Evolutionary conservation across 2,797 vertebrate genomes (phyloP), one percentile per base, ranked within the genome.

Genomic region (Todus mexicanus): DNA sequence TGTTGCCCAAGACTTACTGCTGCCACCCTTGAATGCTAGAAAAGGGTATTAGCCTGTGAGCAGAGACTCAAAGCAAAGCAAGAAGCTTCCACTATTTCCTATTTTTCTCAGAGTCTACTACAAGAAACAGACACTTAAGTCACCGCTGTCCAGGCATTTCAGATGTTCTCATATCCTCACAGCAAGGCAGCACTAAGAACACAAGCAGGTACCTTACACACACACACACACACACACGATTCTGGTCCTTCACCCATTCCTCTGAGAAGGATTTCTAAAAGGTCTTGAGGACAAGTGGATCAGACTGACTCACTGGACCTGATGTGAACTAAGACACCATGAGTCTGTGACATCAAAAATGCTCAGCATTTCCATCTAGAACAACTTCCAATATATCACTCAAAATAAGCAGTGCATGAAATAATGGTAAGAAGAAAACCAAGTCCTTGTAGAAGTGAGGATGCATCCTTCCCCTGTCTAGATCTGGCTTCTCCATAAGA

Each of bases 1-100:
- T 1, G 1, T 15, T 31, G 20, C 20, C 10, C 1, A 9, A 25
- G 29, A 21, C 33, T 26, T 43, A 37, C 2, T 10, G 5, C 42
- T n/a, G n/a, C 21, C 23, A 13, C 15, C 27, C 7, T 4, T 5
- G 4, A 23, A 22, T 11, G 23, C 47, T 38, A n/a, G 47, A 54
- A 10, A 22, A 7, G 1, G 9, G 4, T 6, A n/a, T 18, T 37
- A 64, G 21, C 21, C 42, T 38, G 5, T 8, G 18, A 48, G 23
- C 12, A 1, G 5, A 79, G 17, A 20, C 47, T 50, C 35, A 11
- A 16, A 22, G 47, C 37, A 5, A 38, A 25, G 15, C n/a, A 54
- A 59, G 42, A 47, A 51, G 29, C 48, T 82, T 54, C 29, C 20
- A 11, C 22, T 11, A 26, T 9, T 48, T 27, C 12, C 54, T 53